phyloP scores from a whole-genome alignment of 2,888 invertebrate species.

The Campoletis raptor region DNA sequence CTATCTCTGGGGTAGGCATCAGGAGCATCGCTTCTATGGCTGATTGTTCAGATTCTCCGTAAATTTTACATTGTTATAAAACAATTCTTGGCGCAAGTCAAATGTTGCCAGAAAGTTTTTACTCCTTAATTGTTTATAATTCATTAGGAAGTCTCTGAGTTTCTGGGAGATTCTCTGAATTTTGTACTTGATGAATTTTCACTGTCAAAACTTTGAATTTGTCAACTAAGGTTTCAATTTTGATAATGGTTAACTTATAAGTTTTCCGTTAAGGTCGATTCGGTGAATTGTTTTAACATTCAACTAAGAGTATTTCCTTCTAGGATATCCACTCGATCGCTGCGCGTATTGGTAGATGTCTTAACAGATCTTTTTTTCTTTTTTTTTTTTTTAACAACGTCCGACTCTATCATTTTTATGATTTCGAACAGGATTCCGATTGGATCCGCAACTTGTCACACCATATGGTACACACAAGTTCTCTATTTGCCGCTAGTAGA shows the following conservation, averaged over 20 bases:
- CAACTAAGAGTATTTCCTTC: neutral
- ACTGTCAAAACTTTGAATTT: neutral
- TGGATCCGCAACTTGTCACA: neutral
- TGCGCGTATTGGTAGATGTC: neutral
- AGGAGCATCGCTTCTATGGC: neutral
- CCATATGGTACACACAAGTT: neutral
- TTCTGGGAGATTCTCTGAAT: neutral
- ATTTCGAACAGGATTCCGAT: neutral
- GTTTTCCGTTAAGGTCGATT: neutral
- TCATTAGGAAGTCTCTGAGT: neutral
- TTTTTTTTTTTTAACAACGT: neutral
- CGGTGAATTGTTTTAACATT: neutral
- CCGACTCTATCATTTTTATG: neutral
- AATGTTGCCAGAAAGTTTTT: neutral
- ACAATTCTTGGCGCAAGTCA: neutral
- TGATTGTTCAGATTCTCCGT: neutral
- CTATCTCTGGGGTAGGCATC: neutral
- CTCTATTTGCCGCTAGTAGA: neutral
- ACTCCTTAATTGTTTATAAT: neutral
- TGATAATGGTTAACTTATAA: neutral
- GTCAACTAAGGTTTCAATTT: neutral
- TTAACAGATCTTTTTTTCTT: neutral
- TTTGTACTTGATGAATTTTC: neutral
- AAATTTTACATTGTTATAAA: neutral
- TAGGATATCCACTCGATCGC: neutral